Base-by-base conservation (phyloP, 2,888 invertebrate species). In the Meloe dianella region DNA sequence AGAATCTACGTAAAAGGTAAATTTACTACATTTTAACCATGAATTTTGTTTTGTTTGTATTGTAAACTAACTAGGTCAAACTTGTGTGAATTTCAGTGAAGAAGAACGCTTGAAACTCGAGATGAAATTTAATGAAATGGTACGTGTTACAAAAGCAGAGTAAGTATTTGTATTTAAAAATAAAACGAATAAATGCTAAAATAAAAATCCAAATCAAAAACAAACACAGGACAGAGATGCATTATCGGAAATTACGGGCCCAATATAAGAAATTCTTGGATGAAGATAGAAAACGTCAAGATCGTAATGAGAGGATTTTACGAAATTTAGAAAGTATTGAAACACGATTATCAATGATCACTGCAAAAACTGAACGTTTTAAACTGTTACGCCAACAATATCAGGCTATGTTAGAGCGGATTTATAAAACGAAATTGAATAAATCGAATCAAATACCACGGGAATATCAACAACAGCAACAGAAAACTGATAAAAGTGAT, bases 341-440 rank as follows among this genome's bases (percentile, higher is more conserved):
- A 80, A 86, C 84, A 71, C 85, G 87, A 71, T 85, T 89, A 27
- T 83, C 85, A 32, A 81, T 84, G 72, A 84, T 89, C 77, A 85
- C 86, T 24, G 86, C 88, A 1, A 88, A 89, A 82, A 89, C 88
- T 29, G 87, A 89, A 74, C 83, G 87, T 65, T 85, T 89, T 30
- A 87, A 86, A 79, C 81, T 84, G 78, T 82, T 89, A 10, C 75
- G 82, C 32, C 74, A 75, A 60, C 81, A 82, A 63, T 84, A 83
- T 65, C 78, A 78, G 57, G 68, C 72, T 38, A 80, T 77, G 64
- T 67, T 82, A 30, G 70, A 72, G 54, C 67, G 76, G 64, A 71
- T 75, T 56, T 67, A 71, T 51, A 64, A 57, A 54, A 57, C 17
- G 24, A 60, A 63, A 29, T 29, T 24, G 12, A 27, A 54, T 24